Evolutionary conservation across 2,113 vertebrate genomes (phyloP).

Genomic region (Salminus brasiliensis): DNA sequence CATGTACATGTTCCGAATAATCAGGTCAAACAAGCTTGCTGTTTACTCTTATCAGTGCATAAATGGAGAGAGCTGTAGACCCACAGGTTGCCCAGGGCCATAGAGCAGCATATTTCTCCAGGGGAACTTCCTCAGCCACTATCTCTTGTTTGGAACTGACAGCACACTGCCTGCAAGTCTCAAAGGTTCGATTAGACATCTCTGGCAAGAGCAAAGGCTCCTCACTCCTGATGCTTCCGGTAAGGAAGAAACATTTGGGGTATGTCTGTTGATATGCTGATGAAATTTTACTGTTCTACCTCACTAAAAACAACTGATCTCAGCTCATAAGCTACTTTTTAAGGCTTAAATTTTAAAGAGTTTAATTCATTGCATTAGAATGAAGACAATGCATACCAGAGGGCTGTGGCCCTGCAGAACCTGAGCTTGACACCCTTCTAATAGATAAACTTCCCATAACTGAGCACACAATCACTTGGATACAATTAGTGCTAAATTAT

Average conservation of each 20-base stretch:
- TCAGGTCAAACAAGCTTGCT: not conserved
- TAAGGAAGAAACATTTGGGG: not conserved
- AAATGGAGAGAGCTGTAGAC: not conserved
- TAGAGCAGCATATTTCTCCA: not conserved
- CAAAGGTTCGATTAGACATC: not conserved
- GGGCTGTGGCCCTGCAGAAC: no score
- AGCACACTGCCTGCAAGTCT: not conserved
- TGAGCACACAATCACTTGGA: no score
- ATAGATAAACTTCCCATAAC: no score
- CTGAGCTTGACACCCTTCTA: no score
- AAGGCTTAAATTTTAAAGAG: no score
- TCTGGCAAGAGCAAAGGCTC: not conserved
- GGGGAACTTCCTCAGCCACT: not conserved
- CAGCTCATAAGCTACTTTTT: no score
- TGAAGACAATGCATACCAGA: no score
- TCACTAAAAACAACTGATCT: no score
- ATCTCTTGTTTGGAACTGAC: not conserved
- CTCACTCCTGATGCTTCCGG: not conserved
- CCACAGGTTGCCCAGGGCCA: not conserved
- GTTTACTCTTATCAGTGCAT: not conserved
- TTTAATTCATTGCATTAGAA: no score
- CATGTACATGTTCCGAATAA: not conserved
- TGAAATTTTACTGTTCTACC: not conserved
- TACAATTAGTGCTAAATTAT: no score
- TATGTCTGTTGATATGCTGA: not conserved